These are phyloP conservation scores for Meloidogyne exigua DNA, from an alignment of 1,140 invertebrate genomes.

Conservation along the genomic window DNA sequence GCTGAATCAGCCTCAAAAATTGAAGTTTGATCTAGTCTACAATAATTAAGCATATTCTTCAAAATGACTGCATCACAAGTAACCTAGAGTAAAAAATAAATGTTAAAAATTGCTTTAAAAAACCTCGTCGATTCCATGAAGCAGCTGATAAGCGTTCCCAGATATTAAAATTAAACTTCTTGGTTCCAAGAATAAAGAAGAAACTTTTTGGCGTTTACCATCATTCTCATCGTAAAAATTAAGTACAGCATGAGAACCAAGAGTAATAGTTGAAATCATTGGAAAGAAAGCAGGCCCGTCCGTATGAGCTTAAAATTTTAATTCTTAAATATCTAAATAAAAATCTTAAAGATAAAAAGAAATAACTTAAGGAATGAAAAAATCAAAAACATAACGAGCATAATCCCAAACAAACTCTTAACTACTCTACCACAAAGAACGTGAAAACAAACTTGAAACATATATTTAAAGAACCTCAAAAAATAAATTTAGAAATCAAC, in stretches of 20 bases:
- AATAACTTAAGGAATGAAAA: too few relatives aligned
- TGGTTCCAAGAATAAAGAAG: constrained; percentile 77
- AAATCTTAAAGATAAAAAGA: too few relatives aligned
- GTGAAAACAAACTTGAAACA: too few relatives aligned
- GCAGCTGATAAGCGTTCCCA: constrained; percentile 80
- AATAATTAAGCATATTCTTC: neutral
- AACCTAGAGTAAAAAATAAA: constrained; percentile 60
- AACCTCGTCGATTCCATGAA: constrained; percentile 84
- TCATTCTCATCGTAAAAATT: constrained; percentile 73
- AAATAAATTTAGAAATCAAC: too few relatives aligned
- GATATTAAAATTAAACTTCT: constrained; percentile 82
- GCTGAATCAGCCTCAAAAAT: neutral
- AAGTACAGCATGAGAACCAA: constrained; percentile 83
- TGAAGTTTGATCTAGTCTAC: neutral
- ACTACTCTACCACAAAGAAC: too few relatives aligned
- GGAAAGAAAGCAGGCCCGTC: constrained; percentile 92
- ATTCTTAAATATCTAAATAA: constrained; percentile 19
- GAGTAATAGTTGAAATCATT: constrained; percentile 84
- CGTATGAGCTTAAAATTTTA: constrained; percentile 75
- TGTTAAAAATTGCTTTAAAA: constrained; percentile 65
- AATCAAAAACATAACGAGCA: too few relatives aligned
- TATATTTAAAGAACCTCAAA: too few relatives aligned
- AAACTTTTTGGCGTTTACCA: constrained; percentile 43
- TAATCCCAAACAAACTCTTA: too few relatives aligned
- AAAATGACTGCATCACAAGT: constrained; percentile 68